Base-by-base conservation (phyloP, 2,113 vertebrate genomes). In the Gymnobelideus leadbeateri region DNA sequence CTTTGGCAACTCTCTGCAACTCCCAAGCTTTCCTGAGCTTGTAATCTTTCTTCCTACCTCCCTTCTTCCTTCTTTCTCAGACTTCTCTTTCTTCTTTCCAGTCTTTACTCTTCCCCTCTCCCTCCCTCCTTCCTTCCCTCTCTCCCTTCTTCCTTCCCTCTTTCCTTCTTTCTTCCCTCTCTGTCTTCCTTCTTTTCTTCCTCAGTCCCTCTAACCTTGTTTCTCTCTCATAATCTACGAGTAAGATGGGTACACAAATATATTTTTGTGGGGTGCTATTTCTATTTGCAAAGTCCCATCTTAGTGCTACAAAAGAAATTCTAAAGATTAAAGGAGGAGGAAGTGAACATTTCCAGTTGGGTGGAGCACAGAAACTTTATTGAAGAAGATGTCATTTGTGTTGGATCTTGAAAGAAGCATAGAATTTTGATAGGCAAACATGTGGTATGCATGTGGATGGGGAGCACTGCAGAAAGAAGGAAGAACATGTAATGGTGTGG, bases 21-120 rank as follows among this genome's bases (percentile, higher is more conserved):
- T 89, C 47, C 26, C 91, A 55, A 52, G 28, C 9, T 50, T 31
- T 49, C 25, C 28, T 51, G 92, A 51, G 6, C 12, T 89, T 96
- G 93, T 55, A 96, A 96, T 53, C 43, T 68, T 43, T 84, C 19
- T 23, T 84, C 68, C 19, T 2, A 84, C n/a, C 68, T 68, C 31
- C 26, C 25, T 57, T 12, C 61, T n/a, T 77, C 61, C 61, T 77
- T n/a, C 37, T n/a, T 16, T n/a, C 14, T 37, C 10, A 12, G 31
- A 24, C 54, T 55, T 31, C 28, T 57, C 10, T 61, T 61, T 10
- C 37, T 77, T n/a, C 61, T 5, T 77, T 77, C 37, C 4, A 77
- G 61, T 19, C 31, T 77, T 68, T 37, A 68, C 5, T n/a, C 14
- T n/a, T 14, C 12, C 57, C 14, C 4, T 12, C 28, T n/a, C 37